Conservation (phyloP, 2,888 invertebrate genomes). For the Diogma glabrata region DNA sequence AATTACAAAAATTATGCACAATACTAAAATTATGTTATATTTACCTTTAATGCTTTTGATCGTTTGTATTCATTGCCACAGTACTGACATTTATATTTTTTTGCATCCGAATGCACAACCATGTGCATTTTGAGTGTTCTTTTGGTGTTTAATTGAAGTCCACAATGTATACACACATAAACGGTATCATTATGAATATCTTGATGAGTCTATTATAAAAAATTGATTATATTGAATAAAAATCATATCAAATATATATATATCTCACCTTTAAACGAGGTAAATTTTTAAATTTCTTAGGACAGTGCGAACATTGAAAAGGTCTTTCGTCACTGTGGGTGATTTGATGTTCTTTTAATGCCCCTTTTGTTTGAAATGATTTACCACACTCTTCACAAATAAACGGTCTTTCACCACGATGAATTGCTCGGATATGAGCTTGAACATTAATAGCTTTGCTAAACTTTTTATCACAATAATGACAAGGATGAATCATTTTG, state of each 20-base stretch:
- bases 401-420: constrained; percentile 33
- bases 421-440: constrained; percentile 23
- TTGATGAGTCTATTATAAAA: constrained; percentile 29
- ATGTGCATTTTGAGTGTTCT: constrained; percentile 39
- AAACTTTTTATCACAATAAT: constrained; percentile 27
- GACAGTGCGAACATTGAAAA: constrained; percentile 35
- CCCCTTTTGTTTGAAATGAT: constrained; percentile 37
- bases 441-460: constrained; percentile 17
- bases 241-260: neutral
- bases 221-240: neutral
- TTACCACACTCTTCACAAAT: constrained; percentile 40
- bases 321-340: constrained; percentile 39
- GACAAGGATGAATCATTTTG: constrained; percentile 23
- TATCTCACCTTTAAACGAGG: constrained; percentile 27
- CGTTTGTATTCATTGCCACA: constrained; percentile 34
- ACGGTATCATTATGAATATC: constrained; percentile 36
- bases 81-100: constrained; percentile 32
- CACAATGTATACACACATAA: constrained; percentile 36
- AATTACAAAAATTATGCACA: too few relatives aligned
- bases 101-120: constrained; percentile 32
- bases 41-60: constrained; percentile 26
- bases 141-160: constrained; percentile 35
- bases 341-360: constrained; percentile 38
- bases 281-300: constrained; percentile 31
- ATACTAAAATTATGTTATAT: neutral